Conservation (phyloP, 2,113 vertebrate genomes). For the Gopherus evgoodei region DNA sequence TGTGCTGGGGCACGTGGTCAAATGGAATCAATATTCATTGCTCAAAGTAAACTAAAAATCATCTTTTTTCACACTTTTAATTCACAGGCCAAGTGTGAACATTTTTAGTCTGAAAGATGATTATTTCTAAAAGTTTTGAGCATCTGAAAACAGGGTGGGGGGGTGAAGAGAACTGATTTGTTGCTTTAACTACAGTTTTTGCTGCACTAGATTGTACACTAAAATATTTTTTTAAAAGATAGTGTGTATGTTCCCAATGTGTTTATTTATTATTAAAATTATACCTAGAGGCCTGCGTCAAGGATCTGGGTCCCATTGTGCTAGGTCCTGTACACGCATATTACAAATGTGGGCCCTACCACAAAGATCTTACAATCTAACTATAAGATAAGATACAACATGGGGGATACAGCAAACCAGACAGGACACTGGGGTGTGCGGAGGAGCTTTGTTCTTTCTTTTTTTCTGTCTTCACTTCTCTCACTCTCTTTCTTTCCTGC, state of each 20-base stretch:
- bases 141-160: neutral
- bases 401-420: neutral
- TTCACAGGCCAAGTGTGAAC: slow-evolving; percentile 35
- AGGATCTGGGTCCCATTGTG: neutral
- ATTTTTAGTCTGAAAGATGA: slow-evolving; percentile 43
- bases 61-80: neutral
- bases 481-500: slow-evolving; percentile 47
- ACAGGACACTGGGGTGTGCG: neutral
- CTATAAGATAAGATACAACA: neutral
- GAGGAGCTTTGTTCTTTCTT: slow-evolving; percentile 50
- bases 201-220: slow-evolving; percentile 1
- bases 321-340: neutral
- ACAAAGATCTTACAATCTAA: neutral
- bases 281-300: neutral
- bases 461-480: slow-evolving; percentile 67
- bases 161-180: neutral
- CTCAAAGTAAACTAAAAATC: neutral
- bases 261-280: neutral
- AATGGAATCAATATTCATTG: neutral
- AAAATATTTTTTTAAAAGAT: neutral
- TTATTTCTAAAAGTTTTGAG: neutral
- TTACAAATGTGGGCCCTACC: slow-evolving; percentile 20
- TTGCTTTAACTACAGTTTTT: neutral
- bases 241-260: neutral
- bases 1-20: neutral